Conservation (phyloP, 2,797 vertebrate genomes). For the Gorsachius magnificus region DNA sequence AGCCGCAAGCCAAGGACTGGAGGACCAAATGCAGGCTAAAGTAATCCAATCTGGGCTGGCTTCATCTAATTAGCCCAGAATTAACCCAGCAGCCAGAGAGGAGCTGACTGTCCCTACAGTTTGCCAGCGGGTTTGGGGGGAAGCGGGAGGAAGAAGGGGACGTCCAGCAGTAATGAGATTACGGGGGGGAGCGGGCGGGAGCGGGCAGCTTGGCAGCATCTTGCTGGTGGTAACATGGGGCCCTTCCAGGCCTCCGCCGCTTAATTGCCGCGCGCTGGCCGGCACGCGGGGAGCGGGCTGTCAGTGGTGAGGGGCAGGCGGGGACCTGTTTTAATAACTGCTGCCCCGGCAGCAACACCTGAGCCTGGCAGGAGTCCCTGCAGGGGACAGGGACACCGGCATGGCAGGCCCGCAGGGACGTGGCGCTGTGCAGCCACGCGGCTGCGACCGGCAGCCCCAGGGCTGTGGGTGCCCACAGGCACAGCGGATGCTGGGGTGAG, state of each 20-base stretch:
- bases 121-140: slow-evolving; percentile 65
- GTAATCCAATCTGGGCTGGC: slow-evolving; percentile 85
- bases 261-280: not conserved
- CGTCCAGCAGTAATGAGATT: slow-evolving; percentile 59
- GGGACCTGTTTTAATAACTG: not conserved
- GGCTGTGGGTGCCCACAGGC: rapidly evolving
- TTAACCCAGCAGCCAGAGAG: slow-evolving; percentile 76
- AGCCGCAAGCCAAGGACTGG: slow-evolving; percentile 86
- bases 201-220: slow-evolving; percentile 21
- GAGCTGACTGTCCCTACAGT: slow-evolving; percentile 67
- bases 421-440: rapidly evolving
- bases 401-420: rapidly evolving
- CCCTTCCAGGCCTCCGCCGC: not conserved
- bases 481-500: not conserved
- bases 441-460: not conserved
- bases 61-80: slow-evolving; percentile 81
- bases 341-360: not conserved
- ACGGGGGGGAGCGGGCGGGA: slow-evolving; percentile 33
- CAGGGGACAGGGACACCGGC: not conserved
- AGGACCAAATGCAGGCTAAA: slow-evolving; percentile 87
- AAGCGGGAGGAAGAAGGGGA: slow-evolving; percentile 64
- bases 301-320: not conserved
- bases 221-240: slow-evolving; percentile 30
- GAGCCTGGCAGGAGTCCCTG: not conserved
- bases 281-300: not conserved